phyloP scores from a whole-genome alignment of 2,797 vertebrate species.

The Microctenopoma stevenorrisi region DNA sequence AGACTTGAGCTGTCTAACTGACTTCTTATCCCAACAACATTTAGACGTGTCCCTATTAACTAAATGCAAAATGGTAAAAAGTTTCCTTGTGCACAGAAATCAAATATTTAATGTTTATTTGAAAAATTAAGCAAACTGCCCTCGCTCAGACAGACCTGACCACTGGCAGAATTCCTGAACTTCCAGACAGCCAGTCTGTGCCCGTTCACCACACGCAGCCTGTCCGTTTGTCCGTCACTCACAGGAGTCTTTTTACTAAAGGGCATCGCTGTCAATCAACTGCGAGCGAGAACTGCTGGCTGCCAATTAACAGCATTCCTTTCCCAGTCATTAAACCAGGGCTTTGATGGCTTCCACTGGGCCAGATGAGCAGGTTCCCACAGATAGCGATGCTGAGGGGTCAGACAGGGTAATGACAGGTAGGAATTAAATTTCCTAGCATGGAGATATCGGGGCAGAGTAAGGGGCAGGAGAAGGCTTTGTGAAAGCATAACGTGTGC shows the following conservation, averaged over 20 bases:
- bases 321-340: conserved; percentile 44
- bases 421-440: conserved; percentile 12
- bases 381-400: conserved; percentile 4
- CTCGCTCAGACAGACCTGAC: too few relatives aligned
- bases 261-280: conserved; percentile 24
- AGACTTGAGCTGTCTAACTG: not conserved
- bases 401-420: conserved; percentile 26
- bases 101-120: too few relatives aligned
- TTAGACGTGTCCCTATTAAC: too few relatives aligned
- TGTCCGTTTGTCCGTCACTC: not conserved
- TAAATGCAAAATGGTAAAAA: too few relatives aligned
- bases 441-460: conserved; percentile 8
- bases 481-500: too few relatives aligned
- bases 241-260: conserved; percentile 10
- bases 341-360: conserved; percentile 51
- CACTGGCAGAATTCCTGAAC: too few relatives aligned
- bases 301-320: conserved; percentile 61
- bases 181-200: too few relatives aligned
- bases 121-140: too few relatives aligned
- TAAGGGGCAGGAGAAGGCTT: not conserved
- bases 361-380: conserved; percentile 26
- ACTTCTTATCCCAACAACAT: not conserved
- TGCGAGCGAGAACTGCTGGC: conserved; percentile 29
- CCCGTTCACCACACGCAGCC: not conserved
- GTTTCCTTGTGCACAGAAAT: too few relatives aligned